Evolutionary conservation across 1,140 invertebrate genomes (phyloP).

Genomic region (Odontomachus brunneus): DNA sequence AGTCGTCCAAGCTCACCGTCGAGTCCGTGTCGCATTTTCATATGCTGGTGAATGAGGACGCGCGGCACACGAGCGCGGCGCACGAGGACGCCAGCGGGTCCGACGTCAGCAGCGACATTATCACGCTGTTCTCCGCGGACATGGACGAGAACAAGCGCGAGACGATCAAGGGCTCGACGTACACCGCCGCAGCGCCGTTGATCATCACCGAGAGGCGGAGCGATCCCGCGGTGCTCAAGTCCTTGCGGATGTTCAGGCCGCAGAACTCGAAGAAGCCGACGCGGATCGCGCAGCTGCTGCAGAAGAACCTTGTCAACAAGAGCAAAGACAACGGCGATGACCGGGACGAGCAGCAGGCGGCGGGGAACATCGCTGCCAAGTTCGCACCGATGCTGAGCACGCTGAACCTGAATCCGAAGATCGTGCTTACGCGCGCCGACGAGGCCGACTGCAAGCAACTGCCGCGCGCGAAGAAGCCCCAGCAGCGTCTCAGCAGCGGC

Average conservation of each 20-base stretch:
- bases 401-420: constrained; percentile 85
- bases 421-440: constrained; percentile 84
- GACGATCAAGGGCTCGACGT: constrained; percentile 82
- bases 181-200: constrained; percentile 79
- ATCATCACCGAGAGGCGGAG: constrained; percentile 84
- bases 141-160: constrained; percentile 83
- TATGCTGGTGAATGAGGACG: constrained; percentile 82
- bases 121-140: constrained; percentile 83
- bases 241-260: constrained; percentile 86
- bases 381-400: constrained; percentile 85
- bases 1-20: constrained; percentile 77
- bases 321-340: constrained; percentile 74
- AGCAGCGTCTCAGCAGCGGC: constrained; percentile 74
- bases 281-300: constrained; percentile 70
- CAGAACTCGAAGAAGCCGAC: constrained; percentile 80
- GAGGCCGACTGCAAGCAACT: constrained; percentile 78
- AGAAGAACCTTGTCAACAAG: constrained; percentile 77
- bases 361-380: constrained; percentile 71
- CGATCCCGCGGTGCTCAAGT: constrained; percentile 86
- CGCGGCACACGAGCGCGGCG: constrained; percentile 68
- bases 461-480: constrained; percentile 76
- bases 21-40: constrained; percentile 82
- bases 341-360: constrained; percentile 65
- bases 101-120: constrained; percentile 83
- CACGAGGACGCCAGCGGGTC: constrained; percentile 80